These are phyloP conservation scores for Dinomys branickii DNA, from an alignment of 2,113 vertebrate genomes.

Conservation along the genomic window DNA sequence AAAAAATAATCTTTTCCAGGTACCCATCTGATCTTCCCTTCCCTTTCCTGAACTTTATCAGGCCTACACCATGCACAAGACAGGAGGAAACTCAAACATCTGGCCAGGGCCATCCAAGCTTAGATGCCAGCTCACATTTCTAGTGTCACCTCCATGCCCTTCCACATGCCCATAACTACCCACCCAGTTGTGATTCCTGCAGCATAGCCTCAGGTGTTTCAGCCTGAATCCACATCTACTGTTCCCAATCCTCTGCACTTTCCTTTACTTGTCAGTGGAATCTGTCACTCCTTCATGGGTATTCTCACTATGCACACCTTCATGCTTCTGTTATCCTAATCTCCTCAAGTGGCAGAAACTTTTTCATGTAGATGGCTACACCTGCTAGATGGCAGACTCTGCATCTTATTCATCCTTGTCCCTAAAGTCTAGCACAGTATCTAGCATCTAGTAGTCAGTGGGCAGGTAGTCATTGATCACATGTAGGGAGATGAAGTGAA, in stretches of 20 bases:
- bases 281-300: background rate
- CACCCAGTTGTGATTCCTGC: too few species aligned
- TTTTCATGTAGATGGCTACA: background rate
- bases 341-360: background rate
- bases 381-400: background rate
- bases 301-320: background rate
- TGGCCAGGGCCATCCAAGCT: background rate
- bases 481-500: background rate
- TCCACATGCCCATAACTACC: background rate
- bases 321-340: background rate
- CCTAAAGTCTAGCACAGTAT: background rate
- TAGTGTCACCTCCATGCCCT: too few species aligned
- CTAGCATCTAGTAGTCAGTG: background rate
- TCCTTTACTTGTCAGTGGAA: background rate
- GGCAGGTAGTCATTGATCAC: background rate
- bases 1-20: background rate
- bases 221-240: background rate
- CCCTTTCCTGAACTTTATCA: background rate
- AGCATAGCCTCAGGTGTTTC: background rate
- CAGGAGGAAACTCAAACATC: background rate
- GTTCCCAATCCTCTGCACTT: background rate
- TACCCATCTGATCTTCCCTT: background rate
- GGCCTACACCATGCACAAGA: background rate
- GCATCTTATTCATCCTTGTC: background rate
- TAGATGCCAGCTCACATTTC: background rate